These are phyloP conservation scores for Eurois occulta DNA, from an alignment of 2,888 invertebrate genomes.

Conservation along the genomic window DNA sequence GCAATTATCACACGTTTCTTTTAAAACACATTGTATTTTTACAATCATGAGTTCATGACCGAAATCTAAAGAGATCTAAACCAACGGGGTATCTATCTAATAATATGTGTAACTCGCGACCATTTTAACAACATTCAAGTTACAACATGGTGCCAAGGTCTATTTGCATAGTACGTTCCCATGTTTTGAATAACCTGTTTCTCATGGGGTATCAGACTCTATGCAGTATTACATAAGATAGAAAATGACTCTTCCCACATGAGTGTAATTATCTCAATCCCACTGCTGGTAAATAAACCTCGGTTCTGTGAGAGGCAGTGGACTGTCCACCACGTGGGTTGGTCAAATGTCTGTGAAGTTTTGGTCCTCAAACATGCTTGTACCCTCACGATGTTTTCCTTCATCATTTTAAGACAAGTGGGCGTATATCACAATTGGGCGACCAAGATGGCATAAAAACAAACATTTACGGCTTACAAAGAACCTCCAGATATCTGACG, in stretches of 20 bases:
- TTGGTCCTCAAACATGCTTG: neutral
- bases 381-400: neutral
- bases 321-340: neutral
- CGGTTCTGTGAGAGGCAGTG: neutral
- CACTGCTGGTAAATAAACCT: neutral
- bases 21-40: conserved; percentile 10
- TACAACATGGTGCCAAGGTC: conserved; percentile 37
- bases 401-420: neutral
- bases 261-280: neutral
- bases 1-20: conserved; percentile 13
- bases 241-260: neutral
- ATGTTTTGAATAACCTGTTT: conserved; percentile 15
- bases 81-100: conserved; percentile 20
- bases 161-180: conserved; percentile 22
- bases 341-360: neutral
- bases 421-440: neutral
- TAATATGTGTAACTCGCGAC: conserved; percentile 48
- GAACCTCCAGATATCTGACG: neutral
- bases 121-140: conserved; percentile 29
- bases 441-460: neutral
- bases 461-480: neutral
- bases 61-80: conserved; percentile 30
- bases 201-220: neutral
- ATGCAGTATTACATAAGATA: neutral
- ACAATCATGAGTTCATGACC: conserved; percentile 29